Evolutionary conservation across 2,888 invertebrate genomes (phyloP).

Genomic region (Syritta pipiens): DNA sequence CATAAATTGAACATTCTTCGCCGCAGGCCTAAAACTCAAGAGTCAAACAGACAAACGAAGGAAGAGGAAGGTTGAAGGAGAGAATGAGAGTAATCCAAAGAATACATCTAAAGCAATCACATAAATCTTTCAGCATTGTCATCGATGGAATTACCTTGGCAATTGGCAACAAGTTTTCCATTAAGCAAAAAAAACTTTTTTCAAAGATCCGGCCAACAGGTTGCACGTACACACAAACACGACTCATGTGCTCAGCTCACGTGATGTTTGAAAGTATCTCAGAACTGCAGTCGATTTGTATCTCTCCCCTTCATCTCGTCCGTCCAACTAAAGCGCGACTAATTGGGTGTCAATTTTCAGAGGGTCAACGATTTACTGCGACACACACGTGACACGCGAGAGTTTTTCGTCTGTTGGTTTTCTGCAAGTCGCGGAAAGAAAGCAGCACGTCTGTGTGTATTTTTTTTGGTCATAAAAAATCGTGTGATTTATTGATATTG

Average conservation of each 20-base stretch:
- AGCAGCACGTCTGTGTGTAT: no score
- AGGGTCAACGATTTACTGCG: constrained; percentile 6
- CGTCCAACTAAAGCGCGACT: background rate
- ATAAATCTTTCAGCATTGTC: constrained; percentile 62
- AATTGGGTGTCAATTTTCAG: constrained; percentile 34
- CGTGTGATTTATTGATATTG: constrained; percentile 61
- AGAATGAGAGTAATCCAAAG: constrained; percentile 3
- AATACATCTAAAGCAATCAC: constrained; percentile 64
- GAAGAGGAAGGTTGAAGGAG: no score
- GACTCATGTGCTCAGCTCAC: background rate
- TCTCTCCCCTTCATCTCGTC: background rate
- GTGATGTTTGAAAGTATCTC: no score
- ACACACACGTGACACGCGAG: constrained; percentile 20
- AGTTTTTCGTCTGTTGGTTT: background rate
- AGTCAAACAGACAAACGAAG: no score
- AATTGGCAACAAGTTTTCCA: constrained; percentile 49
- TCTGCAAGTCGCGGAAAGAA: no score
- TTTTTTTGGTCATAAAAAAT: constrained; percentile 37
- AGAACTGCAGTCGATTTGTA: background rate
- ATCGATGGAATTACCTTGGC: constrained; percentile 47
- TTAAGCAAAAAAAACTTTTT: constrained; percentile 36
- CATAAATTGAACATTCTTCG: constrained; percentile 8
- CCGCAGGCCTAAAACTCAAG: background rate
- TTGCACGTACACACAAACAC: background rate
- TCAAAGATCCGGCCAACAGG: constrained; percentile 24